Conservation (phyloP, 2,888 invertebrate genomes). For the Spodoptera exigua region DNA sequence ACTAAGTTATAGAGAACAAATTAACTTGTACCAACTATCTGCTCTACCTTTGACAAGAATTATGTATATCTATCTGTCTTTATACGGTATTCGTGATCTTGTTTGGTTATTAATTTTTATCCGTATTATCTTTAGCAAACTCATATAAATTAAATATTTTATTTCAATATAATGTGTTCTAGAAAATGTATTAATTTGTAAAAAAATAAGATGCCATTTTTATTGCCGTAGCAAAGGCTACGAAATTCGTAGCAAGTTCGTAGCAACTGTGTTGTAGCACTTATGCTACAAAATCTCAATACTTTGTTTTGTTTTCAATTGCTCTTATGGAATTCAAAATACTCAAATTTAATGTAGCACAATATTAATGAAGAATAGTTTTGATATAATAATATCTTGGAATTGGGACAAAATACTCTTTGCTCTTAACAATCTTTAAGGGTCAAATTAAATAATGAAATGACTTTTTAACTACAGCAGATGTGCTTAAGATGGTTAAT, state of each 20-base stretch:
- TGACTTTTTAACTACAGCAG: constrained; percentile 14
- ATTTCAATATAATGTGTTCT: no score
- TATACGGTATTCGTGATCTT: constrained; percentile 11
- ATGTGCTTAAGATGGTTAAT: constrained; percentile 18
- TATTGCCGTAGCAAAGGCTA: constrained; percentile 29
- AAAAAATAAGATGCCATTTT: no score
- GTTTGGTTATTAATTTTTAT: constrained; percentile 3
- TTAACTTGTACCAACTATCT: constrained; percentile 73
- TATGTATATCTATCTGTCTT: constrained; percentile 51
- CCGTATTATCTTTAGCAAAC: constrained; percentile 2
- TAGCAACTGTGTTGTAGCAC: constrained; percentile 23
- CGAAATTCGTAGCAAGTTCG: constrained; percentile 37
- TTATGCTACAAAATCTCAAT: constrained; percentile 21
- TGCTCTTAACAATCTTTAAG: constrained; percentile 3
- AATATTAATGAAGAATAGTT: no score
- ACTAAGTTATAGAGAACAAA: constrained; percentile 78
- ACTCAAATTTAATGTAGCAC: no score
- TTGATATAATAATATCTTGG: no score
- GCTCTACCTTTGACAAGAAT: constrained; percentile 63
- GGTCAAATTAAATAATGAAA: constrained; percentile 10
- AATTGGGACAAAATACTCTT: no score
- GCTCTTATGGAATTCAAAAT: no score
- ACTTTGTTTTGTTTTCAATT: constrained; percentile 7
- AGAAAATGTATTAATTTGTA: no score
- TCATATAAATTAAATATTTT: no score